A percentile compares a stretch with the other conserved stretches of the same genome.
Evolutionary conservation across 2,797 vertebrate species (phyloP).

Genomic region (Coracias cyanogaster): DNA sequence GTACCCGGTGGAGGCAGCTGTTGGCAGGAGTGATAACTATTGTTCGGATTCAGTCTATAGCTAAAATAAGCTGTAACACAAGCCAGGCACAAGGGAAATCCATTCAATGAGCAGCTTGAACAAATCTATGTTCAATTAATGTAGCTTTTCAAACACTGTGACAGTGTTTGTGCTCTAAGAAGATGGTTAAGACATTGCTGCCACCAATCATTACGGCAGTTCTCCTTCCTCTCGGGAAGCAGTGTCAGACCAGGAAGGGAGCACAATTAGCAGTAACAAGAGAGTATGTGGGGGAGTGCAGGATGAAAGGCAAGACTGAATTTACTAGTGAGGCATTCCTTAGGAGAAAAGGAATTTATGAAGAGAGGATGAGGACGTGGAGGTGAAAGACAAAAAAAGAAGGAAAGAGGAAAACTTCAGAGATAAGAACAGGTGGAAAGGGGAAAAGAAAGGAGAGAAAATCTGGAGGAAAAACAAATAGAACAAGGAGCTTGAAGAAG

Average conservation of each 20-base stretch:
- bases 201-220: conserved; percentile 60
- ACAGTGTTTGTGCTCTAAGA: conserved; percentile 65
- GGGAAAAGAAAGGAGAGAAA: background rate
- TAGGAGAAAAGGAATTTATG: background rate
- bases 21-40: background rate
- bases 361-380: background rate
- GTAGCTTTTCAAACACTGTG: conserved; percentile 69
- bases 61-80: conserved; percentile 59
- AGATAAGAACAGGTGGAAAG: background rate
- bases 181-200: conserved; percentile 69
- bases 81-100: conserved; percentile 59
- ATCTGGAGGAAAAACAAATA: background rate
- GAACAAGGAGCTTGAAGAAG: background rate
- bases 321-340: background rate
- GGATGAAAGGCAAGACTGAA: conserved; percentile 21
- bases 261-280: conserved; percentile 59
- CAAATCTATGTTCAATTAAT: conserved; percentile 73
- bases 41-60: conserved; percentile 15
- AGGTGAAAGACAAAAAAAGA: background rate
- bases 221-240: conserved; percentile 52
- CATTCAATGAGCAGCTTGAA: conserved; percentile 67
- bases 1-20: accelerated
- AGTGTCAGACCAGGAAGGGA: conserved; percentile 59
- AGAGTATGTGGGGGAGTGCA: conserved; percentile 28
- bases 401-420: background rate